Conservation (phyloP, 1,140 invertebrate species). For the Drosophila subobscura region DNA sequence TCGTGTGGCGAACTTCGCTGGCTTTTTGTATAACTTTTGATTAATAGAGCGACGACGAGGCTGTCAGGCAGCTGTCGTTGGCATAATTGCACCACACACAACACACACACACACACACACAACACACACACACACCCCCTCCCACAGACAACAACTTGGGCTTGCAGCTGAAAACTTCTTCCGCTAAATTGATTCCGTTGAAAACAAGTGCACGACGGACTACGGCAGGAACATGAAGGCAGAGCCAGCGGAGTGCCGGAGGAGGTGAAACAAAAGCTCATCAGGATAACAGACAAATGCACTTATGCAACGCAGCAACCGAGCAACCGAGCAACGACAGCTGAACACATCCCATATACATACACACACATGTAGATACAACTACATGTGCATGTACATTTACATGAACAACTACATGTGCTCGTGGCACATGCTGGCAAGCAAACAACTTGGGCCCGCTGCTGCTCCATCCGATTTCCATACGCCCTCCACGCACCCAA, state of each 20-base stretch:
- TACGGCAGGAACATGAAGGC: not conserved
- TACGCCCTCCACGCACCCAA: constrained; percentile 1
- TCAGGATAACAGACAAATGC: constrained; percentile 74
- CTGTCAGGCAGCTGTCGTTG: constrained; percentile 55
- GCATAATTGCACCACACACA: constrained; percentile 73
- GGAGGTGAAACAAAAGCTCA: constrained; percentile 50
- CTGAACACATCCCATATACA: constrained; percentile 40
- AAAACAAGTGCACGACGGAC: constrained; percentile 58
- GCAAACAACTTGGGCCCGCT: constrained; percentile 44
- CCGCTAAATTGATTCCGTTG: constrained; percentile 79
- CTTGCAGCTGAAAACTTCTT: constrained; percentile 63
- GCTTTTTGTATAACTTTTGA: constrained; percentile 80
- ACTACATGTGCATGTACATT: no score
- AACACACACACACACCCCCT: constrained; percentile 5
- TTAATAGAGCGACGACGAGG: constrained; percentile 67
- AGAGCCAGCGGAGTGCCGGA: not conserved
- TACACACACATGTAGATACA: no score
- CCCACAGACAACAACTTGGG: constrained; percentile 33
- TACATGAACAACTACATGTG: no score
- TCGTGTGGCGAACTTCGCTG: constrained; percentile 72
- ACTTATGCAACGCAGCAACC: constrained; percentile 64
- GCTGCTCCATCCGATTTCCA: constrained; percentile 38
- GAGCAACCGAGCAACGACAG: constrained; percentile 17
- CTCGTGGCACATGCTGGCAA: constrained; percentile 5
- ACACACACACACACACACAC: constrained; percentile 13